These are phyloP conservation scores for Camelus dromedarius DNA, from an alignment of 2,113 vertebrate species.

Conservation along the genomic window DNA sequence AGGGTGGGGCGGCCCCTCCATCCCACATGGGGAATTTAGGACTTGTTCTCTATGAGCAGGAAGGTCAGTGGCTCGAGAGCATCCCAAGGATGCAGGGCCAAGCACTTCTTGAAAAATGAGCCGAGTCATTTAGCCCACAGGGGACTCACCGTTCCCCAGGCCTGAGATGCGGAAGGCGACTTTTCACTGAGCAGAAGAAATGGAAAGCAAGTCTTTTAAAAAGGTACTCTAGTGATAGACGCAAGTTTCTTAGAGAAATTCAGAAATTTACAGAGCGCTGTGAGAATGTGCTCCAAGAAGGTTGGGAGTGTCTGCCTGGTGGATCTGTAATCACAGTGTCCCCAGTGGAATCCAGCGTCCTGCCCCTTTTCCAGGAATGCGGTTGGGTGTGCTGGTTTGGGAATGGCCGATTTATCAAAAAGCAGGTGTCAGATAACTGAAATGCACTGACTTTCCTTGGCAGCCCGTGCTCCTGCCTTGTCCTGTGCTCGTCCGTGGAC, in stretches of 20 bases:
- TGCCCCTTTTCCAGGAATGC: neutral
- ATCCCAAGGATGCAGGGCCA: neutral
- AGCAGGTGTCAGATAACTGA: neutral
- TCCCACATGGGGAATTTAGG: neutral
- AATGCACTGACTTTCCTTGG: neutral
- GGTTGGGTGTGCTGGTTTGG: neutral
- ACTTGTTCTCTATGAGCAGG: neutral
- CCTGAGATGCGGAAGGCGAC: neutral
- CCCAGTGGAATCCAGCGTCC: neutral
- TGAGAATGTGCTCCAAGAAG: neutral
- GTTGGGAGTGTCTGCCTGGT: neutral
- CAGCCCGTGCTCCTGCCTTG: neutral
- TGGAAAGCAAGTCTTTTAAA: neutral
- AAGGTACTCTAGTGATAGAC: neutral
- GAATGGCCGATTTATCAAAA: neutral
- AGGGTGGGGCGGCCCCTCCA: neutral
- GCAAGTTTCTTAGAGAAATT: constrained; percentile 11
- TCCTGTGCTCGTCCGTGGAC: neutral
- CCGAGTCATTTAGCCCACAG: neutral
- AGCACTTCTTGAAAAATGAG: neutral
- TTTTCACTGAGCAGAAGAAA: neutral
- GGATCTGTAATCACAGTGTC: neutral
- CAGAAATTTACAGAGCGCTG: neutral
- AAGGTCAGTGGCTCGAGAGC: neutral
- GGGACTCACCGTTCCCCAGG: neutral